These are phyloP conservation scores for Halichoeres trimaculatus DNA, from an alignment of 2,113 vertebrate genomes.

Conservation along the genomic window DNA sequence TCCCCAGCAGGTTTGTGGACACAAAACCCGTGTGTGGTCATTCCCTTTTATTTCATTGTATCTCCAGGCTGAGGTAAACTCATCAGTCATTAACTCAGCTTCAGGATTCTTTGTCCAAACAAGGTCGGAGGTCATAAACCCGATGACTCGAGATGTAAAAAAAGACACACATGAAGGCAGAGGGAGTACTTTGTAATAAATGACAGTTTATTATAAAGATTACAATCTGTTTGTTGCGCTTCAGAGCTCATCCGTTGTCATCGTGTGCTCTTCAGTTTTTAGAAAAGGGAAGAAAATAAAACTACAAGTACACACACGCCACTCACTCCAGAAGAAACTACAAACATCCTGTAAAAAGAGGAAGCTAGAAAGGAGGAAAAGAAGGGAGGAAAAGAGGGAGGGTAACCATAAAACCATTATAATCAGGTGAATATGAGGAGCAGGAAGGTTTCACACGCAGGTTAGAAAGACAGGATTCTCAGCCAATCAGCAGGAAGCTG, in stretches of 20 bases:
- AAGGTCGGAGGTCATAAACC: constrained; percentile 14
- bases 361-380: constrained; percentile 56
- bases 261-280: constrained; percentile 58
- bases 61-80: background rate
- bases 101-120: background rate
- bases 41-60: background rate
- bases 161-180: constrained; percentile 17
- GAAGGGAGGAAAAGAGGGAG: background rate
- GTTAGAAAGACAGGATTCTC: constrained; percentile 53
- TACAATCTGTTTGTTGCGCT: constrained; percentile 74
- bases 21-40: background rate
- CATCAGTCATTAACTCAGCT: constrained; percentile 31
- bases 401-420: constrained; percentile 36
- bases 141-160: constrained; percentile 11
- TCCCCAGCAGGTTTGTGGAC: too few relatives aligned
- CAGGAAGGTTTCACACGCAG: constrained; percentile 39
- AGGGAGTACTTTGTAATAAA: constrained; percentile 64
- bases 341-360: constrained; percentile 73
- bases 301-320: constrained; percentile 67
- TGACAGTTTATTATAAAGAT: constrained; percentile 80
- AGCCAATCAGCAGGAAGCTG: constrained; percentile 54
- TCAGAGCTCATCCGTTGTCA: constrained; percentile 70
- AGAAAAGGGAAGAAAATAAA: constrained; percentile 68
- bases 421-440: constrained; percentile 44
- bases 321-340: constrained; percentile 76